Evolutionary conservation across 2,888 invertebrate species (phyloP), one percentile per base, ranked within the genome.

Genomic region (Leucoptera coffeella): DNA sequence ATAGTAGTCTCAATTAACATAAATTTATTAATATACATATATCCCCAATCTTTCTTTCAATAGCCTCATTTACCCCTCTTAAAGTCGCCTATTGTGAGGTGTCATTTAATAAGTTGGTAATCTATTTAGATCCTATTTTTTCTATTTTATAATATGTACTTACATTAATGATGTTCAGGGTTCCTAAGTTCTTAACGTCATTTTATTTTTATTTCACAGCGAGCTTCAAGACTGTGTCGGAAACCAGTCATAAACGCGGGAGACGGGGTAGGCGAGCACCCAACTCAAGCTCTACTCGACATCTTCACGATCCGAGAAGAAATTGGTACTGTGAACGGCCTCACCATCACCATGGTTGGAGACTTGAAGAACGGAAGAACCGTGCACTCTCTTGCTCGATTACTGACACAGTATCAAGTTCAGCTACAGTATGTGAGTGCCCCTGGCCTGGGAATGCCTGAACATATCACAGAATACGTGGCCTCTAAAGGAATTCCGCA

Each of bases 291-390:
- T 0, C 67, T 99, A 9, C 71, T 99, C 7, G 99, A 99, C 48
- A 82, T 97, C 3, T 99, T 96, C 49, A 97, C 99, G 4, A 99
- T 99, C 41, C 78, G 97, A 34, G 95, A 99, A 64, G 97, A 99
- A 73, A 92, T 99, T 33, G 97, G 97, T 38, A 99, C 97, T 0
- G 96, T 99, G 1, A 97, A 99, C 50, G 93, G 93, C 0, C 73
- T 99, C 7, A 95, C 91, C 0, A 93, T 99, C 27, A 97, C 97
- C 1, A 85, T 99, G 83, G 96, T 97, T 12, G 99, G 99, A 4
- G 99, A 99, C 58, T 71, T 99, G 38, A 95, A 93, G 54, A 89
- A 99, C 57, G 97, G 99, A 1, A 78, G 99, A 19, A 99, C 99
- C 2, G 99, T 99, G 0, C 99, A 99, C 60, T 99, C 97, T 0